Base-by-base conservation (phyloP, 2,113 vertebrate species). In the Takifugu flavidus region DNA sequence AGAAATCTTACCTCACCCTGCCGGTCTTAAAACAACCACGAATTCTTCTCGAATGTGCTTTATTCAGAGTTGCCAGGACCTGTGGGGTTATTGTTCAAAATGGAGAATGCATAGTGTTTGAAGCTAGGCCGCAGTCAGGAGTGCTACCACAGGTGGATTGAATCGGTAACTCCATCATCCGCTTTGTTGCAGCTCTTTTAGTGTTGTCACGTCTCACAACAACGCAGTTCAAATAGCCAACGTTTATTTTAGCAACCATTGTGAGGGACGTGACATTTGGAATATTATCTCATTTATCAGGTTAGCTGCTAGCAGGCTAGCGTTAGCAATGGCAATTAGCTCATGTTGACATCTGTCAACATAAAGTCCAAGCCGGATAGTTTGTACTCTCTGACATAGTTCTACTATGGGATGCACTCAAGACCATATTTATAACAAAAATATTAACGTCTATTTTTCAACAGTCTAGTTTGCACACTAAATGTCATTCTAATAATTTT, bases 81-180 rank as follows among this genome's bases (percentile, higher is more conserved):
- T 74, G 79, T 85, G 20, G 28, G 72, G 66, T 83, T 85, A 92
- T 94, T 94, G 91, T 95, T 95, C 93, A 94, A 96, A 95, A 94
- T 95, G 94, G 95, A 96, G 94, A 94, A 93, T 89, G 90, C 88
- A 90, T 88, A 90, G 49, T 62, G 67, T 70, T 63, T 62, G 65
- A 69, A 76, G 52, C 68, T 82, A 88, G 90, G 90, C 91, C 89
- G 67, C 84, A 62, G 78, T 70, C 61, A 34, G 54, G 56, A 43
- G 49, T 27, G 70, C 73, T 60, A 25, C 70, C 73, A 81, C 78
- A 78, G 63, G 61, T 77, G 65, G 31, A 75, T 29, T 3, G 13
- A 49, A 31, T 13, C 31, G 12, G 61, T 6, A 6, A 14, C 6
- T 4, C 47, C 6, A 2, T 14, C 43, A 4, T 6, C 2, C 25